Base-by-base conservation (phyloP, 2,888 invertebrate species). In the Xylophagus ater region DNA sequence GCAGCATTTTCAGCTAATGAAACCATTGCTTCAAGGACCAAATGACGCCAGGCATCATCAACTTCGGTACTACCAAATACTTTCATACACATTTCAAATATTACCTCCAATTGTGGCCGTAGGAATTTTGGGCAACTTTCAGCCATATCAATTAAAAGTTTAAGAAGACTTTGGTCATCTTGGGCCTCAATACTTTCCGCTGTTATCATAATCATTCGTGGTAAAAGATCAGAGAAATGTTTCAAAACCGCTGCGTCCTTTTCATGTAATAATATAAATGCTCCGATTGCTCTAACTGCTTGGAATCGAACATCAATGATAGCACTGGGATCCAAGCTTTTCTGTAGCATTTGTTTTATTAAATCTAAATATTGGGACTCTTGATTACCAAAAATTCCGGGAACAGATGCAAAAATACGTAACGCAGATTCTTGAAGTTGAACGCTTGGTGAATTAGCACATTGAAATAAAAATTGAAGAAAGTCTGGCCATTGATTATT, bases 401-500 rank as follows among this genome's bases (percentile, higher is more conserved):
- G 97, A 23, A 96, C 92, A 52, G 88, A 90, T 77, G 90, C 84
- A 57, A 98, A 93, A 72, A 98, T 89, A 50, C 89, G 78, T 39
- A 98, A 77, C 26, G 94, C 93, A 49, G 88, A 82, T 63, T 96
- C 94, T 66, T 90, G 92, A 42, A 93, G 71, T 47, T 81, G 77
- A 18, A 85, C 72, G 54, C 82, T 78, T 32, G 81, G 74, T 28
- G 89, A 82, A 61, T 78, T 85, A 34, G 92, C 92, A 65, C 92
- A 92, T 60, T 90, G 87, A 66, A 96, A 97, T 57, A 98, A 73
- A 62, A 94, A 96, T 64, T 82, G 81, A 47, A 98, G 71, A 59
- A 97, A 88, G 61, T 96, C 94, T 8, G 90, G 92, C 97, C 96
- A 97, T 50, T 82, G 82, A 67, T 93, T 94, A 59, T 86, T 88